Percentiles rank a stretch among this genome's conserved stretches.
These are phyloP conservation scores for Oligia strigilis DNA, from an alignment of 2,888 invertebrate genomes.

Conservation along the genomic window DNA sequence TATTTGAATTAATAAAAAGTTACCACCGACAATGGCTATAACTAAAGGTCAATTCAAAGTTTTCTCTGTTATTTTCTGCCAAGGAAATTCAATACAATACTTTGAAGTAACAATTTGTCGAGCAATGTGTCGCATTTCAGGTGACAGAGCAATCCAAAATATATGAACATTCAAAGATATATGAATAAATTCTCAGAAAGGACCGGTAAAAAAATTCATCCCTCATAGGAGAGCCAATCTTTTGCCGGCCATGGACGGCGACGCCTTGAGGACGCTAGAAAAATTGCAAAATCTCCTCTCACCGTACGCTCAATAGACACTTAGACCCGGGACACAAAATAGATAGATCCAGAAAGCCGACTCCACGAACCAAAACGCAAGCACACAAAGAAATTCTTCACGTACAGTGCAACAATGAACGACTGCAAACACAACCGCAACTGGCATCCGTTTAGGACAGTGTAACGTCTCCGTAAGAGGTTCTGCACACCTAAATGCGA, in stretches of 20 bases:
- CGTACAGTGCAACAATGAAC: not conserved
- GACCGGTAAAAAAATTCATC: slow-evolving; percentile 70
- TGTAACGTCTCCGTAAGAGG: not conserved
- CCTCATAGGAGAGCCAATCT: slow-evolving; percentile 54
- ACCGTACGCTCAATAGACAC: slow-evolving; percentile 19
- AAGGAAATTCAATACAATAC: not conserved
- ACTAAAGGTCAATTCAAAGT: not conserved
- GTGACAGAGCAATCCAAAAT: not conserved
- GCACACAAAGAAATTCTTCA: not conserved
- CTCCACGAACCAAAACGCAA: not conserved
- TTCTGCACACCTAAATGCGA: not conserved
- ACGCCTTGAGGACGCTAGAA: slow-evolving; percentile 56
- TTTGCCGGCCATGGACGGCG: slow-evolving; percentile 25
- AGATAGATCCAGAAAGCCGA: not conserved
- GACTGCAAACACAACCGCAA: not conserved
- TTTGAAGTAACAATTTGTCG: not conserved
- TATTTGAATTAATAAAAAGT: not conserved
- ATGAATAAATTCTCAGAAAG: slow-evolving; percentile 69
- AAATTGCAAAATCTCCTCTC: slow-evolving; percentile 63
- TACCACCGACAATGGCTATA: not conserved
- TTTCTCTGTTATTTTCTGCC: not conserved
- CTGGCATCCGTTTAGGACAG: not conserved
- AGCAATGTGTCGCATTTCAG: not conserved
- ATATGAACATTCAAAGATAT: slow-evolving; percentile 60
- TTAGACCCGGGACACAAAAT: not conserved